Conservation (phyloP, 2,888 invertebrate species). For the Globia sparganii region DNA sequence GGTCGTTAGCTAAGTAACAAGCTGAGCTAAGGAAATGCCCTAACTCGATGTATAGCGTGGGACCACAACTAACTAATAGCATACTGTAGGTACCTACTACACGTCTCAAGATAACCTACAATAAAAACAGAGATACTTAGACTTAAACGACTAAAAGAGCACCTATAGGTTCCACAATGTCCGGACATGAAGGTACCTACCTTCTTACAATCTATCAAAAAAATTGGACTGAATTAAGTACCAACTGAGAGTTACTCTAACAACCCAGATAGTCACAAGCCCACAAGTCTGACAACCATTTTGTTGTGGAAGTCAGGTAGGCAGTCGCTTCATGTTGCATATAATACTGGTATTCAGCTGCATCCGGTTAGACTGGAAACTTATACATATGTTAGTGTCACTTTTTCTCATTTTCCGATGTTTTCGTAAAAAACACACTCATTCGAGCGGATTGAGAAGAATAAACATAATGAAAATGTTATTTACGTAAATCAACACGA, state of each 20-base stretch:
- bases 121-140: not conserved
- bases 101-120: not conserved
- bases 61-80: slow-evolving; percentile 8
- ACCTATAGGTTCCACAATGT: not conserved
- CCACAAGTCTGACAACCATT: not conserved
- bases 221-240: not conserved
- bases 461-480: slow-evolving; percentile 33
- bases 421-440: slow-evolving; percentile 1
- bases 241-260: not conserved
- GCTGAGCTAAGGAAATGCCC: slow-evolving; percentile 44
- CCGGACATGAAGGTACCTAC: not conserved
- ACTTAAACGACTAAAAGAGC: not conserved
- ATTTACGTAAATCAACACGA: slow-evolving; percentile 19
- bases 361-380: not conserved
- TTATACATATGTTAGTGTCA: not conserved
- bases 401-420: not conserved
- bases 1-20: slow-evolving; percentile 46
- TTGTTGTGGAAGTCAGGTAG: not conserved
- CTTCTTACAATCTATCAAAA: not conserved
- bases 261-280: not conserved
- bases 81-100: not conserved
- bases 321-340: not conserved
- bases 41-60: slow-evolving; percentile 37
- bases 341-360: not conserved
- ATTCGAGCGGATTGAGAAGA: slow-evolving; percentile 2